These are phyloP conservation scores for Mycetomoellerius zeteki DNA, from an alignment of 1,140 invertebrate genomes.

Conservation along the genomic window DNA sequence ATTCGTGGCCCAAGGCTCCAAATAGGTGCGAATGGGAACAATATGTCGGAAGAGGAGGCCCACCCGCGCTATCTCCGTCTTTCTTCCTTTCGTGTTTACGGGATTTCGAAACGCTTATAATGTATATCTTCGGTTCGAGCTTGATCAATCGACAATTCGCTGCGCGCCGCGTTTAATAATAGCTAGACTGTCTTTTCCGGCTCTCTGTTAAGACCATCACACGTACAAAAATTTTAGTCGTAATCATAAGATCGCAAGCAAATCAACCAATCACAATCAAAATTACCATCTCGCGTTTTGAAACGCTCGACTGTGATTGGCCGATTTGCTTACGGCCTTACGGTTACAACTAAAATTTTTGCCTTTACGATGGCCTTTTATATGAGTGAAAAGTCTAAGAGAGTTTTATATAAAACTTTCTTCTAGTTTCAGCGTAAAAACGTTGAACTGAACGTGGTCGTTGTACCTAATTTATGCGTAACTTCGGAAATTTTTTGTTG, in stretches of 20 bases:
- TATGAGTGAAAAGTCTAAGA: background rate
- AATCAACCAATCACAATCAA: too few species aligned
- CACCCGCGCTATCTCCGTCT: background rate
- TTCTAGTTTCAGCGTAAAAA: background rate
- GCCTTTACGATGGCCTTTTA: too few species aligned
- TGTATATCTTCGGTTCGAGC: constrained; percentile 38
- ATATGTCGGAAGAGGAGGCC: background rate
- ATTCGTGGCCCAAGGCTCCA: background rate
- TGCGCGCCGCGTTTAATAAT: constrained; percentile 11
- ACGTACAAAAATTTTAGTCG: too few species aligned
- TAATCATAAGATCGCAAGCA: too few species aligned
- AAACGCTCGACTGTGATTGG: too few species aligned
- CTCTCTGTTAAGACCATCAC: too few species aligned
- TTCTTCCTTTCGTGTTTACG: background rate
- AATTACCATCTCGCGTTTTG: too few species aligned
- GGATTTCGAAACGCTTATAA: constrained; percentile 15
- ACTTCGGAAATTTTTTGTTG: constrained; percentile 10
- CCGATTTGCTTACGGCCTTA: too few species aligned
- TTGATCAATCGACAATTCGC: constrained; percentile 27
- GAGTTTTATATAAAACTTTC: constrained; percentile 16
- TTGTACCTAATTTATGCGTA: constrained; percentile 40
- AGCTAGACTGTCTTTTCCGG: background rate
- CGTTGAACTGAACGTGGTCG: background rate
- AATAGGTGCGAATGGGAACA: constrained; percentile 39
- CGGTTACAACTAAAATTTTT: too few species aligned